Base-by-base conservation (phyloP, 1,140 invertebrate genomes). In the Dendroctonus valens region DNA sequence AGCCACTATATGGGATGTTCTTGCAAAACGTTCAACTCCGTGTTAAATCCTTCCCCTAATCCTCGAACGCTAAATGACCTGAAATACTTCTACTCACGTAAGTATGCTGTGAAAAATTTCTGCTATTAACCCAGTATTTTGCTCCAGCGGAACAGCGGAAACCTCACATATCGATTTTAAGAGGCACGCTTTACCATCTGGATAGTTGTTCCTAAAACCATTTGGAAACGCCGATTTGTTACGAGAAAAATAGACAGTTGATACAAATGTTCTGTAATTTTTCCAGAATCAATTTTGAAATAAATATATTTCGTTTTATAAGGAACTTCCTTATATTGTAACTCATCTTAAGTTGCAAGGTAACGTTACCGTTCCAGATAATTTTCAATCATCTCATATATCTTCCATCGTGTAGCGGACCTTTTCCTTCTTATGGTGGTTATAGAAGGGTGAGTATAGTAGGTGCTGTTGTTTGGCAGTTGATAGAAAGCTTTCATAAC, bases 51-150 rank as follows among this genome's bases (percentile, higher is more conserved):
- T 26, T 26, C 26, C 26, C 26, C 26, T 26, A 3, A 26, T 26
- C 26, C 26, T 26, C 26, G 26, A 26, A 26, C 26, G 26, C 26
- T 26, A 26, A 26, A 26, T 26, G 26, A 26, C 26, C 26, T 26
- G 26, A 26, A 26, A 26, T 26, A 26, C 26, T 26, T 26, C 26
- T 6, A 63, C 65, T 68, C 74, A 84, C 83, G 79, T 81, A 71
- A 84, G 83, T 52, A 83, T 75, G 6, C 76, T 75, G 67, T 82
- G 79, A n/a, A 84, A 66, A 40, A 84, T 81, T 74, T 84, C 83
- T 26, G 81, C 73, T 65, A 82, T 73, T 66, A 84, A 81, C 62
- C 72, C 77, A 0, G 79, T 78, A 48, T 70, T 70, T 64, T 73
- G 62, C 7, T 67, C 65, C 26, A 70, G 46, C 7, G 65, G 55